phyloP scores from a whole-genome alignment of 2,888 invertebrate species.

The Pomacea canaliculata region DNA sequence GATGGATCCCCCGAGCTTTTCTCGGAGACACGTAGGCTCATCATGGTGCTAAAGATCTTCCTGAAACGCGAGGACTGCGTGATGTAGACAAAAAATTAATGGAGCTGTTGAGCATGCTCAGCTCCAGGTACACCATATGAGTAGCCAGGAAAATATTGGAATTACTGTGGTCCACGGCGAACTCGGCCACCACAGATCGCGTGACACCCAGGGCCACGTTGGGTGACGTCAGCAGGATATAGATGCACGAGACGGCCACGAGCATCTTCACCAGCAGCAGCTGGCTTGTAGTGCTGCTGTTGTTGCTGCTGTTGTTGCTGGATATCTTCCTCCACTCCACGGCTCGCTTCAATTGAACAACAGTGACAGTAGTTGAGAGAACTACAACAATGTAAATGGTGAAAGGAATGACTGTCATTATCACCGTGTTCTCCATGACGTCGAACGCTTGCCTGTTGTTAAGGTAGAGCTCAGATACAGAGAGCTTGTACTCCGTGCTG shows the following conservation, averaged over 20 bases:
- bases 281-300: neutral
- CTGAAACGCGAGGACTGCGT: conserved; percentile 11
- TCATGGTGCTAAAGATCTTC: neutral
- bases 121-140: neutral
- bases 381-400: neutral
- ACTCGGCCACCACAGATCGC: neutral
- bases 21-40: too few species aligned
- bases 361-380: conserved; percentile 13
- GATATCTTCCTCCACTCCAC: conserved; percentile 14
- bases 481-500: neutral
- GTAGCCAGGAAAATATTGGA: conserved; percentile 11
- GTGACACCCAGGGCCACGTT: conserved; percentile 8
- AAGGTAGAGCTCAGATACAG: neutral
- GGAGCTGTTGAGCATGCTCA: conserved; percentile 18
- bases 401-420: conserved; percentile 16
- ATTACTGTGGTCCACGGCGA: conserved; percentile 2
- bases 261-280: conserved; percentile 17
- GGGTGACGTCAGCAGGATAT: conserved; percentile 11
- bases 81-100: conserved; percentile 20
- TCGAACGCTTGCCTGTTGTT: conserved; percentile 2
- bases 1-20: too few species aligned
- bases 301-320: neutral
- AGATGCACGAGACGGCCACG: conserved; percentile 10
- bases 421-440: conserved; percentile 11
- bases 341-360: conserved; percentile 15